A percentile compares a stretch with the other conserved stretches of the same genome.
phyloP scores from a whole-genome alignment of 2,113 vertebrate genomes.

The Myocastor coypus region DNA sequence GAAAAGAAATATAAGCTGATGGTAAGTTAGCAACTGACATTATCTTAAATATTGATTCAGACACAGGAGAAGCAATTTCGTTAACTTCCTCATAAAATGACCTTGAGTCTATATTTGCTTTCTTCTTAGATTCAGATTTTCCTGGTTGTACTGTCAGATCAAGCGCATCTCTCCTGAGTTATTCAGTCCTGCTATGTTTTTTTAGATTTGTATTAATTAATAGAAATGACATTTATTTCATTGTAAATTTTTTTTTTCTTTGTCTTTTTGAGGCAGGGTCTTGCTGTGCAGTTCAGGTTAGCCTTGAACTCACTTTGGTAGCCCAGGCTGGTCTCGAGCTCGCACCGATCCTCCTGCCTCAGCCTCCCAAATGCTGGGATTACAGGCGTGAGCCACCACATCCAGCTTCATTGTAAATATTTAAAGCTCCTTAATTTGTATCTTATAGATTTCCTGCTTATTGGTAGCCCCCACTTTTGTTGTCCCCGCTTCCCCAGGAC shows the following conservation, averaged over 20 bases:
- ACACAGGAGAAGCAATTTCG: neutral
- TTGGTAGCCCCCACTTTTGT: neutral
- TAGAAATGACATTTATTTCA: neutral
- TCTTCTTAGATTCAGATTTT: neutral
- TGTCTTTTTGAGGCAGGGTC: too few species aligned
- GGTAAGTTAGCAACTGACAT: slow-evolving; percentile 3
- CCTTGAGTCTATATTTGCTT: neutral
- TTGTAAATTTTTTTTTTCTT: too few species aligned
- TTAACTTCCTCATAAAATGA: neutral
- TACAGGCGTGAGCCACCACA: too few species aligned
- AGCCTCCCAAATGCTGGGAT: too few species aligned
- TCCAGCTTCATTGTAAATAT: too few species aligned
- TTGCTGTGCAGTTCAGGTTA: too few species aligned
- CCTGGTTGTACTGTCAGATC: neutral
- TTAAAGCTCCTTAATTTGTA: neutral
- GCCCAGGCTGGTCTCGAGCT: too few species aligned
- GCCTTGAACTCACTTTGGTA: too few species aligned
- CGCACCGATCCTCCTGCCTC: too few species aligned
- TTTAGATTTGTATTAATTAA: neutral
- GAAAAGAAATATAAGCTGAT: neutral
- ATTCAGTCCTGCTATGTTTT: neutral
- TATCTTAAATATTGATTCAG: neutral
- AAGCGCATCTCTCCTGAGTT: neutral
- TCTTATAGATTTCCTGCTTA: neutral
- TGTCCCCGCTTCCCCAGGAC: too few species aligned